Evolutionary conservation across 2,797 vertebrate species (phyloP).

Genomic region (Malacoraja senta): DNA sequence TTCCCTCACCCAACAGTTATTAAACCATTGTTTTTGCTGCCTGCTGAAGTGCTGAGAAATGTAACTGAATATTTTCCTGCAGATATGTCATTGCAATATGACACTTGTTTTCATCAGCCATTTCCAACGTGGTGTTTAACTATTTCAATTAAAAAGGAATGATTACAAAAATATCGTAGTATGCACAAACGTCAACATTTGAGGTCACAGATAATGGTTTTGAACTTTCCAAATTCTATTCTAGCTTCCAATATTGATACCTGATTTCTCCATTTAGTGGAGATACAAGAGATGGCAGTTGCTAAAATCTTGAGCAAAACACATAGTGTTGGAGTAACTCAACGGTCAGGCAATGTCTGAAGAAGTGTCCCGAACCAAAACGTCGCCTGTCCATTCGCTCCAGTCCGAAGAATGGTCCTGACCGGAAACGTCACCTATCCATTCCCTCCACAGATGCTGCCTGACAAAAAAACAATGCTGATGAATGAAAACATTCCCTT

Average conservation of each 20-base stretch:
- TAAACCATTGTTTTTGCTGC: background rate
- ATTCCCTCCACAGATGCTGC: too few relatives aligned
- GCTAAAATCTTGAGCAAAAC: background rate
- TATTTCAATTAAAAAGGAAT: background rate
- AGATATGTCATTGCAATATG: too few relatives aligned
- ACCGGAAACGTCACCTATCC: too few relatives aligned
- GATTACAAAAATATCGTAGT: background rate
- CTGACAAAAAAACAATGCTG: background rate
- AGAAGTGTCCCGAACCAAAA: too few relatives aligned
- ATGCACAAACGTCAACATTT: background rate
- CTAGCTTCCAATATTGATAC: background rate
- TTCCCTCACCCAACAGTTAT: background rate
- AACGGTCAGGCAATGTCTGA: too few relatives aligned
- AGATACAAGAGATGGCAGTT: too few relatives aligned
- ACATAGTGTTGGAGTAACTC: too few relatives aligned
- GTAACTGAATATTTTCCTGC: background rate
- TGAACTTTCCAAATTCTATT: background rate
- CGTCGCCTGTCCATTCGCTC: too few relatives aligned
- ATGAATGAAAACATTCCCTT: background rate
- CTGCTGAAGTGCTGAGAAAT: background rate
- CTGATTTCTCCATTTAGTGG: too few relatives aligned
- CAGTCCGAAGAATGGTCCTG: too few relatives aligned
- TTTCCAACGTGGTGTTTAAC: background rate
- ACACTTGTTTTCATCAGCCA: background rate
- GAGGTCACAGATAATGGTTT: background rate